Percentiles rank a stretch among this genome's conserved stretches.
phyloP scores from a whole-genome alignment of 2,888 invertebrate species.

The Leptopterna dolabrata region DNA sequence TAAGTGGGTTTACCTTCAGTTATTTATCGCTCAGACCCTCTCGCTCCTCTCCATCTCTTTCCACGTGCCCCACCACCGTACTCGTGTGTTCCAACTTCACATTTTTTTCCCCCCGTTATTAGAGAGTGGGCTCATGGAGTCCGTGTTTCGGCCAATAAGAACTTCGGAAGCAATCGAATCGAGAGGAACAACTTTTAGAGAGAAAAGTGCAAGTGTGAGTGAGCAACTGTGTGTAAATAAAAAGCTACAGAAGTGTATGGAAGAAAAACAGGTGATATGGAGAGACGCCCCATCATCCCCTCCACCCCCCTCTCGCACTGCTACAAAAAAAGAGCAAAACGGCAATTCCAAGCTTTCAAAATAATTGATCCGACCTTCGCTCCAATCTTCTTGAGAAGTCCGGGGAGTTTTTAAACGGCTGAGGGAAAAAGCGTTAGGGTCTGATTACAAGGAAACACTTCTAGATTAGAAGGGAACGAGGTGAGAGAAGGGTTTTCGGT shows the following conservation, averaged over 20 bases:
- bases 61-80: not conserved
- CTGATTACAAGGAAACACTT: constrained; percentile 39
- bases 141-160: not conserved
- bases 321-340: not conserved
- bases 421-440: not conserved
- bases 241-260: not conserved
- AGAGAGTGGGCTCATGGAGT: not conserved
- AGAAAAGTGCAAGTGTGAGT: too few species aligned
- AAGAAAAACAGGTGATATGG: not conserved
- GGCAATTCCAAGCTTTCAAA: constrained; percentile 46
- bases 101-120: not conserved
- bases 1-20: constrained; percentile 55
- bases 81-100: not conserved
- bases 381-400: not conserved
- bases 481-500: not conserved
- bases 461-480: constrained; percentile 16
- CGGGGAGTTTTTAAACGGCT: constrained; percentile 25
- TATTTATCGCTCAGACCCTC: constrained; percentile 37
- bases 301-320: not conserved
- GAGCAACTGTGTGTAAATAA: not conserved
- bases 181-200: not conserved
- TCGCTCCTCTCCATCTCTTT: not conserved
- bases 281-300: not conserved
- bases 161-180: constrained; percentile 16
- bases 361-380: constrained; percentile 51